Percentiles rank a stretch among this genome's conserved stretches.
These are phyloP conservation scores for Eudyptes chrysolophus DNA, from an alignment of 2,113 vertebrate species.

Conservation along the genomic window DNA sequence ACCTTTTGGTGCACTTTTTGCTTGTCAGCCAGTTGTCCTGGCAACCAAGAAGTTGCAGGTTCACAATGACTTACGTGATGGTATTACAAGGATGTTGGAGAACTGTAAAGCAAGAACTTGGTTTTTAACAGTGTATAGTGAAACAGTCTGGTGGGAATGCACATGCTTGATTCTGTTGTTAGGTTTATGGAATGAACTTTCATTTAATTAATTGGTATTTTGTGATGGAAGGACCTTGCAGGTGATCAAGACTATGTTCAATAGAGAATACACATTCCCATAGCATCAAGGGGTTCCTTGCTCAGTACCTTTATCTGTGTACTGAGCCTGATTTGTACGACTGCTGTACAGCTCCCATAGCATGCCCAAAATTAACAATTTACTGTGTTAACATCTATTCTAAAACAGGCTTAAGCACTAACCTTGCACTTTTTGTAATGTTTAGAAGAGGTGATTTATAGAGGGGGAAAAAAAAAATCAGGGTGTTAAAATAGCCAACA, in stretches of 20 bases:
- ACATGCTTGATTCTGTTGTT: not conserved
- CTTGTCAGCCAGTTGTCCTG: constrained; percentile 9
- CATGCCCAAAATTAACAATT: not conserved
- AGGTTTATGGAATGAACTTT: not conserved
- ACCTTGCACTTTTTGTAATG: not conserved
- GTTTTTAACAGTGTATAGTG: not conserved
- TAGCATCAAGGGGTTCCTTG: not conserved
- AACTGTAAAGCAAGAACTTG: not conserved
- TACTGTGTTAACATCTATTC: not conserved
- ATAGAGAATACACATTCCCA: not conserved
- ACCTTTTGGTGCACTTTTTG: not conserved
- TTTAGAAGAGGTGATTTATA: not conserved
- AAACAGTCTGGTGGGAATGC: not conserved
- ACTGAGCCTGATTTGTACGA: not conserved
- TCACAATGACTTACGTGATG: not conserved
- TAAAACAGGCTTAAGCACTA: not conserved
- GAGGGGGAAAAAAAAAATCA: not conserved
- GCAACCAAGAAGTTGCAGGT: not conserved
- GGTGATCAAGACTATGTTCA: not conserved
- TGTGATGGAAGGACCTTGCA: not conserved
- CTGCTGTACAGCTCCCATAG: not conserved
- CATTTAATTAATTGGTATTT: not conserved
- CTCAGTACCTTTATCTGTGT: not conserved
- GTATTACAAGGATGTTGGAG: not conserved
- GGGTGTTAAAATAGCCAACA: not conserved